Conservation (phyloP, 2,888 invertebrate genomes). For the Acanthoscelides obtectus region DNA sequence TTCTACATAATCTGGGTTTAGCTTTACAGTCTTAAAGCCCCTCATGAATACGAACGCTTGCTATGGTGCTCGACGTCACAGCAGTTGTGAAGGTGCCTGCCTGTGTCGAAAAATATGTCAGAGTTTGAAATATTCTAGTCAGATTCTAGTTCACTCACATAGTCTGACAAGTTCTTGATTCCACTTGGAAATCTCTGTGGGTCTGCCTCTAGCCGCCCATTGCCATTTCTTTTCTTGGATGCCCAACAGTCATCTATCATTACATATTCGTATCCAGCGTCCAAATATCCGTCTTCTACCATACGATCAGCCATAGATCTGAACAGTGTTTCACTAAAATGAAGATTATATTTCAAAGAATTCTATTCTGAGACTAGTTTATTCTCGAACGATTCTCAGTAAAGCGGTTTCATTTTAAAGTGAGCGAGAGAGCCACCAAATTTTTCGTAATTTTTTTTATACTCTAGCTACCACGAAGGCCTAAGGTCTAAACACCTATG, state of each 20-base stretch:
- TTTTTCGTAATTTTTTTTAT: too few relatives aligned
- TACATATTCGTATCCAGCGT: conserved; percentile 57
- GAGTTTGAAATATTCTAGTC: background rate
- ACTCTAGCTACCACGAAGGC: too few relatives aligned
- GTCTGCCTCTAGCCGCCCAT: conserved; percentile 52
- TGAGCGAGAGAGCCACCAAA: too few relatives aligned
- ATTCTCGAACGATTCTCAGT: too few relatives aligned
- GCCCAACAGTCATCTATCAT: conserved; percentile 62
- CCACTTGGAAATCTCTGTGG: conserved; percentile 57
- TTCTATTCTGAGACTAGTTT: background rate
- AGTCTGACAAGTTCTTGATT: conserved; percentile 55
- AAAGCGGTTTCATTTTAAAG: too few relatives aligned
- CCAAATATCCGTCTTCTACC: conserved; percentile 56
- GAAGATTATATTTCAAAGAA: too few relatives aligned
- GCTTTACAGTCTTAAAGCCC: too few relatives aligned
- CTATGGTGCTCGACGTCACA: too few relatives aligned
- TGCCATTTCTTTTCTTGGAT: conserved; percentile 47
- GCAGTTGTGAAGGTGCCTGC: too few relatives aligned
- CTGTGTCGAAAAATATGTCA: background rate
- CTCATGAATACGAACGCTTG: too few relatives aligned
- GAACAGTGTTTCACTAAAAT: conserved; percentile 53
- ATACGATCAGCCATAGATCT: conserved; percentile 53
- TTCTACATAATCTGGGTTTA: too few relatives aligned
- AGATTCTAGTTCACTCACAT: conserved; percentile 47
- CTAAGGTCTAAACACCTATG: too few relatives aligned